Conservation (phyloP, 2,888 invertebrate genomes). For the Microctonus aethiopoides region DNA sequence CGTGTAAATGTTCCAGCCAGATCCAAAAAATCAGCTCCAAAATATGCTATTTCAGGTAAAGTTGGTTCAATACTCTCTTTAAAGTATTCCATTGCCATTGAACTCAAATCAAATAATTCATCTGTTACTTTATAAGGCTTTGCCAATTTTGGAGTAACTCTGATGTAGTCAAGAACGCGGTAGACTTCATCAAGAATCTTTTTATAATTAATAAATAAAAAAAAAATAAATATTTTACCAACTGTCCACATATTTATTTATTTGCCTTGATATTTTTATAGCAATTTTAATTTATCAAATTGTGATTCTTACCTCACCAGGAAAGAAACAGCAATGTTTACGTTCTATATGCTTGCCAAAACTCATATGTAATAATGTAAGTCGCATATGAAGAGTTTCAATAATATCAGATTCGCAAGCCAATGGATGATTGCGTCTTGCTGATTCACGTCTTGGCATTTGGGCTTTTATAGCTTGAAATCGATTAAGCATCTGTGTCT, state of each 20-base stretch:
- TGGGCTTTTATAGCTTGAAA: constrained; percentile 90
- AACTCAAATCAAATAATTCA: constrained; percentile 92
- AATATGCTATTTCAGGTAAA: constrained; percentile 88
- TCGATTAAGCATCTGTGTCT: constrained; percentile 84
- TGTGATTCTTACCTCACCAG: constrained; percentile 84
- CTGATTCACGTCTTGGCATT: constrained; percentile 92
- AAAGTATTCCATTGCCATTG: constrained; percentile 98
- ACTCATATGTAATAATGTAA: constrained; percentile 91
- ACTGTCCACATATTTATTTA: not conserved
- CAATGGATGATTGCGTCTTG: constrained; percentile 88
- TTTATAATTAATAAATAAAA: constrained; percentile 8
- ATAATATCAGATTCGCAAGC: constrained; percentile 94
- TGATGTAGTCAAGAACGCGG: constrained; percentile 85
- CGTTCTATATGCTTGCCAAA: constrained; percentile 95
- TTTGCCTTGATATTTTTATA: no score
- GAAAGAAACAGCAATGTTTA: constrained; percentile 93
- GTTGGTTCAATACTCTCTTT: constrained; percentile 93
- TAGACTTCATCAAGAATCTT: constrained; percentile 92
- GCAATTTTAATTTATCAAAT: no score
- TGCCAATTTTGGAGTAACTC: constrained; percentile 83
- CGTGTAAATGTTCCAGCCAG: constrained; percentile 78
- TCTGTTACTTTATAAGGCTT: constrained; percentile 94
- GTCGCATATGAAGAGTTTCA: constrained; percentile 91
- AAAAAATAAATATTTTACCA: not conserved
- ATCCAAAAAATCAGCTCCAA: constrained; percentile 86